A percentile compares a stretch with the other conserved stretches of the same genome.
These are phyloP conservation scores for Lepisosteus osseus DNA, from an alignment of 2,113 vertebrate species.

Conservation along the genomic window DNA sequence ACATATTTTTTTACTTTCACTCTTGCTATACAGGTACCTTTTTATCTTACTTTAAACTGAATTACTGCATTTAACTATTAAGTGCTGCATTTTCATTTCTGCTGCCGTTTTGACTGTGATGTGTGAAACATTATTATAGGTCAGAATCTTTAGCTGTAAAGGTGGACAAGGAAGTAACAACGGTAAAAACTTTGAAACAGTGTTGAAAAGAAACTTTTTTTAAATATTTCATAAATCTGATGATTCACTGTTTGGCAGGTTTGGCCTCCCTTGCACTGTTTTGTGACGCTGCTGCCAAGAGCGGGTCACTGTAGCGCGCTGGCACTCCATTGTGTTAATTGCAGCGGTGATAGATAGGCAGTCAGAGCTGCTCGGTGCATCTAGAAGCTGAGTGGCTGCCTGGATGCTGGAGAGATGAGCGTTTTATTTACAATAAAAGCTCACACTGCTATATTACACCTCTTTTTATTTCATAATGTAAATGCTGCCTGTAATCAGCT, in stretches of 20 bases:
- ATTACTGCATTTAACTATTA: too few species aligned
- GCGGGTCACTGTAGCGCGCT: slow-evolving; percentile 33
- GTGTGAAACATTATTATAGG: slow-evolving; percentile 6
- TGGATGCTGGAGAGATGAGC: slow-evolving; percentile 21
- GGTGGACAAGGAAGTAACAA: slow-evolving; percentile 27
- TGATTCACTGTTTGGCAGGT: slow-evolving; percentile 58
- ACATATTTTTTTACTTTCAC: too few species aligned
- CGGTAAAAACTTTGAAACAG: slow-evolving; percentile 30
- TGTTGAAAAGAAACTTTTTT: slow-evolving; percentile 35
- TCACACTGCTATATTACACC: slow-evolving; percentile 23
- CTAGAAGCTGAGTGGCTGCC: slow-evolving; percentile 12
- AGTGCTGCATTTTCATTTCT: too few species aligned
- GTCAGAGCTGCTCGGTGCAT: slow-evolving; percentile 18
- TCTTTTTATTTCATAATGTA: slow-evolving; percentile 45
- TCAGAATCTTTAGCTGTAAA: slow-evolving; percentile 28
- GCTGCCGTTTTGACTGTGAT: too few species aligned
- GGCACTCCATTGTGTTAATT: slow-evolving; percentile 58
- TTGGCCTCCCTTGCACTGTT: slow-evolving; percentile 36
- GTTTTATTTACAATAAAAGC: slow-evolving; percentile 40
- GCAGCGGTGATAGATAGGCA: slow-evolving; percentile 46
- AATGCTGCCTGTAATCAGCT: slow-evolving; percentile 22
- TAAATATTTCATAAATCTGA: slow-evolving; percentile 49
- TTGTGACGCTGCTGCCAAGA: slow-evolving; percentile 26
- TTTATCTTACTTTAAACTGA: too few species aligned
- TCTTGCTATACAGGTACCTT: too few species aligned